Evolutionary conservation across 2,113 vertebrate genomes (phyloP).

Genomic region (Poicephalus gulielmi): DNA sequence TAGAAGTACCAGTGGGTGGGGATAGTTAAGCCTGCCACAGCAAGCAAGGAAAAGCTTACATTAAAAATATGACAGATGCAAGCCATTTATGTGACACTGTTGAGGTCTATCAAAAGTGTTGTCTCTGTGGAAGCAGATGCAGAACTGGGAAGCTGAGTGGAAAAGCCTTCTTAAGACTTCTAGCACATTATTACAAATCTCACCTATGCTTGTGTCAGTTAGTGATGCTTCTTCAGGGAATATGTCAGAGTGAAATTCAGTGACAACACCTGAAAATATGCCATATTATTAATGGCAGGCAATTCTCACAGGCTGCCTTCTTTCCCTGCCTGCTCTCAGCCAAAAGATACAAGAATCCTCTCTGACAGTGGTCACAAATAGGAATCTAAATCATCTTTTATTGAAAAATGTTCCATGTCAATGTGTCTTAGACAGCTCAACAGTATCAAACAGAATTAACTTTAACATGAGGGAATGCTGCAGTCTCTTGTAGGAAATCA

Average conservation of each 20-base stretch:
- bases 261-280: slow-evolving; percentile 36
- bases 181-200: neutral
- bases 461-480: slow-evolving; percentile 1
- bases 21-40: neutral
- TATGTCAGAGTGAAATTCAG: slow-evolving; percentile 13
- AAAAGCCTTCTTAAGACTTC: neutral
- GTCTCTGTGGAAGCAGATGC: neutral
- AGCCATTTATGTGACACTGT: neutral
- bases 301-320: neutral
- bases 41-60: neutral
- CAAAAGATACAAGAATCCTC: neutral
- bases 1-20: neutral
- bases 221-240: neutral
- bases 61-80: neutral
- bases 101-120: neutral
- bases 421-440: slow-evolving; percentile 44
- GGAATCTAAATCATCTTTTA: neutral
- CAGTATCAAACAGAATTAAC: slow-evolving; percentile 35
- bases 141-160: neutral
- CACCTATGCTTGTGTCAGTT: neutral
- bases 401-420: slow-evolving; percentile 18
- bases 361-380: slow-evolving; percentile 24
- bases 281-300: neutral
- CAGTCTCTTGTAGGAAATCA: neutral
- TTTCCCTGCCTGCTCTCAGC: neutral